Base-by-base conservation (phyloP, 2,888 invertebrate genomes). In the Terebella lapidaria region DNA sequence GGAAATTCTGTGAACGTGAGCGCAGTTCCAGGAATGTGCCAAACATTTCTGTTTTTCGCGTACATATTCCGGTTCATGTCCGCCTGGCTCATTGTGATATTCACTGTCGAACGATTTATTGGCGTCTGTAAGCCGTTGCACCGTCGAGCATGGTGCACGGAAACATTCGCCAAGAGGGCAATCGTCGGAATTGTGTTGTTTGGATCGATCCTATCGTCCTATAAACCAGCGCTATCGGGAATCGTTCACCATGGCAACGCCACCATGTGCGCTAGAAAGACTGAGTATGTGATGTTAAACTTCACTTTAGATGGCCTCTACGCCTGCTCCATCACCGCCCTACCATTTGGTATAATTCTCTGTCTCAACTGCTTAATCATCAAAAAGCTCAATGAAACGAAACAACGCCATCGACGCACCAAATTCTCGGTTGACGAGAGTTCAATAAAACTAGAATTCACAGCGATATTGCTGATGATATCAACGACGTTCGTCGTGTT, bases 41-140 rank as follows among this genome's bases (percentile, higher is more conserved):
- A 91, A 72, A 79, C 87, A 35, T 85, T 88, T 68, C 85, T 88
- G 18, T 92, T 90, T 76, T 72, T 87, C n/a, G 86, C 87, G 24
- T 77, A 77, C 63, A 63, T 71, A 2, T 72, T 71, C n/a, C 64
- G 77, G 18, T 74, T 77, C 56, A 62, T 76, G 35, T 76, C 75
- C 0, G 73, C 76, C 5, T 77, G 77, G 76, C 64, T 77, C 4
- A 70, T 77, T 4, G 76, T 73, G 2, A 69, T 71, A 46, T 77
- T 76, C 60, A 76, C 75, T 0, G 68, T 75, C 15, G 77, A 77
- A 56, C 62, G 77, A 24, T 77, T 72, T 59, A 72, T 76, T 25
- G 77, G 75, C 1, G 73, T 77, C 3, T 76, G 76, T 52, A 71
- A 71, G 57, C 75, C 77, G 10, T 67, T 77, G 25, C 68, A 68